Evolutionary conservation across 2,888 invertebrate species (phyloP), one percentile per base, ranked within the genome.

Genomic region (Chouioia cunea): DNA sequence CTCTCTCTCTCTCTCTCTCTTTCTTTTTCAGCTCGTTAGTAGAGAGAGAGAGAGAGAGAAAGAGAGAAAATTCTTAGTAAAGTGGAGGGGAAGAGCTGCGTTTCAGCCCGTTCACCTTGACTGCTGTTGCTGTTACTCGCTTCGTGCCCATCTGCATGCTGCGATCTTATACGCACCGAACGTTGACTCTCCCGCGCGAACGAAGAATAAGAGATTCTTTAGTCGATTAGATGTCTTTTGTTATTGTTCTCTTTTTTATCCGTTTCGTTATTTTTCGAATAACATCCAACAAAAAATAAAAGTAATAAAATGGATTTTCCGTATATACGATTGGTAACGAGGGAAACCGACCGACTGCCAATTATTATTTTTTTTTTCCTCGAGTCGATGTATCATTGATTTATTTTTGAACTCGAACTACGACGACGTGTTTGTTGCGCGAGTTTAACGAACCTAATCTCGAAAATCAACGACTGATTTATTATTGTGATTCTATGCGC

Each of bases 21-120:
- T 6, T 27, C 36, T 36, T 12, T 36, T 36, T 3, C 36, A 77
- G 79, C 82, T 81, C 80, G 81, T 82, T 79, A 82, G 81, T 77
- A 75, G 79, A 74, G 43, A 20, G 58, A 10, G 18, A 8, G 65
- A 60, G 65, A 54, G 15, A 46, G 65, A 54, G 27, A 48, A 63
- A 22, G 73, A 73, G 68, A 73, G 70, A 74, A 62, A 71, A 65
- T 16, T 43, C 47, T 57, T 44, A 14, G 47, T 53, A 52, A 22
- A 54, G 71, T 36, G 66, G 50, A 73, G 48, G 53, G 46, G 62
- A 46, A 36, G 48, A 56, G 58, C 52, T 44, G 54, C 65, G 46
- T 57, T 16, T 15, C 22, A 46, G 81, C 84, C 76, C 81, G 85
- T 84, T 85, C 82, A 84, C 84, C 85, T 85, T 84, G 85, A 83